Evolutionary conservation across 2,113 vertebrate species (phyloP).

Genomic region (Ondatra zibethicus): DNA sequence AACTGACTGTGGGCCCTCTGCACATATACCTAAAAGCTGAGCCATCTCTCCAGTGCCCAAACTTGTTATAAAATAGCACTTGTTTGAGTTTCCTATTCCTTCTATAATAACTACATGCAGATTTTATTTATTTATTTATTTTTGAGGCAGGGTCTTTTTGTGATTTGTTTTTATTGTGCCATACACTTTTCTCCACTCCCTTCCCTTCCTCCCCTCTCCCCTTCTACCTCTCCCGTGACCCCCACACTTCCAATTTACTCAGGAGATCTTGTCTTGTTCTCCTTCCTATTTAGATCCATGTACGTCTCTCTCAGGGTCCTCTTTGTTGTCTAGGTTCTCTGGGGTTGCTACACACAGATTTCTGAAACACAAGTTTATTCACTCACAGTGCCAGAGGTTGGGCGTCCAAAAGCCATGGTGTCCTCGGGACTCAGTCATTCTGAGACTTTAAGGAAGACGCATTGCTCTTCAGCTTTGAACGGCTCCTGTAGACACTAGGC

Average conservation of each 20-base stretch:
- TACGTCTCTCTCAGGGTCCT: too few species aligned
- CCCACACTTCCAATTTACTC: too few species aligned
- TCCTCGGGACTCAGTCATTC: neutral
- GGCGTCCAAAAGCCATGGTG: neutral
- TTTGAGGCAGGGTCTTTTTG: too few species aligned
- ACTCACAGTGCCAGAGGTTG: neutral
- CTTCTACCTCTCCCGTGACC: too few species aligned
- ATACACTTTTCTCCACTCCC: too few species aligned
- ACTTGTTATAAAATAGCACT: neutral
- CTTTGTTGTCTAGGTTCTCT: too few species aligned
- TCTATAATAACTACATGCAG: neutral
- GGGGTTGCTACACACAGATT: neutral
- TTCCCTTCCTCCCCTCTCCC: too few species aligned
- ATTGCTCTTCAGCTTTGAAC: neutral
- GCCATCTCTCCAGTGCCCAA: neutral
- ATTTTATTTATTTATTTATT: neutral
- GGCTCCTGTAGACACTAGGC: neutral
- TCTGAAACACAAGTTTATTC: neutral
- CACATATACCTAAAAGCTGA: neutral
- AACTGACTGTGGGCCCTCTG: neutral
- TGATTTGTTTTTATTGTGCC: too few species aligned
- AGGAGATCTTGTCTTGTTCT: too few species aligned
- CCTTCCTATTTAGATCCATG: too few species aligned
- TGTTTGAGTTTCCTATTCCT: neutral
- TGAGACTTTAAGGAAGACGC: neutral